Evolutionary conservation across 2,888 invertebrate genomes (phyloP), one percentile per base, ranked within the genome.

Genomic region (Melanargia galathea): DNA sequence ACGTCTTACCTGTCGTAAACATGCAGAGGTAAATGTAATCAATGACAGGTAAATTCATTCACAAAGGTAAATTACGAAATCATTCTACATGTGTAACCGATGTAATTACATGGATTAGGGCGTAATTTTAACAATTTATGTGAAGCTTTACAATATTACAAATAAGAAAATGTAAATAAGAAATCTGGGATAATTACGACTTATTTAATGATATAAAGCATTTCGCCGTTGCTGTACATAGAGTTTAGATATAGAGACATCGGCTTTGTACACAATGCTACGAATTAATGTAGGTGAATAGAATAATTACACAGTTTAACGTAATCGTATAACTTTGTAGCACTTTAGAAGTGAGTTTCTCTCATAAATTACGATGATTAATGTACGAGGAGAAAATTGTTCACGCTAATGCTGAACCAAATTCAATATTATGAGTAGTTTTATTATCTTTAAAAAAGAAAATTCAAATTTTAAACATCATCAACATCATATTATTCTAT

Each of bases 141-240:
- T 86, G 71, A 86, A 86, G 87, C 85, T 87, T 88, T 88, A 87
- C 81, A 78, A 74, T 77, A 70, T 83, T 76, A 76, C 75, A 75
- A 77, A 70, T 86, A 86, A 87, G 81, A 68, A 78, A 80, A 79
- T 90, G 89, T 90, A 90, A 64, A 89, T 85, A 87, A 74, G 79
- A 60, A 88, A 87, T 80, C 86, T 83, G 90, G 90, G 90, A 91
- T 91, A 88, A 87, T 86, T 91, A 91, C 90, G 90, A 91, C 90
- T 91, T 91, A 91, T 82, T 80, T 90, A 91, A 86, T 49, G 64
- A 63, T 64, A 65, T 64, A 64, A 63, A 38, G 66, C 61, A 55
- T 63, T 67, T 40, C 45, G 64, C 61, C 62, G 63, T 57, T 65
- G 59, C 60, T 64, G 62, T 67, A 63, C 54, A 58, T 62, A 61